phyloP scores from a whole-genome alignment of 2,888 invertebrate species.

The Dicycla oo region DNA sequence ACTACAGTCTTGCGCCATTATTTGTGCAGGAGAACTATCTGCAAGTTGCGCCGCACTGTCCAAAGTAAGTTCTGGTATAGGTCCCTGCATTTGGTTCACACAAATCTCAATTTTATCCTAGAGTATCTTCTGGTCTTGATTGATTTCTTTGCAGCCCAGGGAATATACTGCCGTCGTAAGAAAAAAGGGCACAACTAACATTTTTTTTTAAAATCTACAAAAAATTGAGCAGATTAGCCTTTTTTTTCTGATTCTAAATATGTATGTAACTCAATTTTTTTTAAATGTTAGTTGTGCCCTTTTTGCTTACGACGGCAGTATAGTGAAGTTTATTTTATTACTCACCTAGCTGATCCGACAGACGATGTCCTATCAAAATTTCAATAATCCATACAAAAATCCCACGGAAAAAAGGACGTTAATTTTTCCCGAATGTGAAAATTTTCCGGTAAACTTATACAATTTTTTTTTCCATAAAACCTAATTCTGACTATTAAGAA shows the following conservation, averaged over 20 bases:
- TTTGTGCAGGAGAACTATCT: conserved; percentile 99
- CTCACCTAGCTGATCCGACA: background rate
- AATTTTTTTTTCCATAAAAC: background rate
- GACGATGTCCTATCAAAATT: background rate
- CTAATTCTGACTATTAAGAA: background rate
- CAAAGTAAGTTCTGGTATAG: conserved; percentile 82
- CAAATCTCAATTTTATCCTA: background rate
- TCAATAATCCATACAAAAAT: background rate
- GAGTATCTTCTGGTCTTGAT: background rate
- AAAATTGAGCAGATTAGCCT: no score
- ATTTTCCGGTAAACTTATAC: no score
- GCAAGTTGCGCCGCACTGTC: conserved; percentile 93
- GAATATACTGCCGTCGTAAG: no score
- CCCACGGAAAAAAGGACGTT: background rate
- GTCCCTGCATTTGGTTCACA: background rate
- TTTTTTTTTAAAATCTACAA: no score
- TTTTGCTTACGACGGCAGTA: no score
- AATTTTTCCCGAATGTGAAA: background rate
- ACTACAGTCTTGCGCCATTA: conserved; percentile 98
- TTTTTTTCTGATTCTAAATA: no score
- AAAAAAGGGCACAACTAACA: no score
- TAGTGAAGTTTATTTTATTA: background rate
- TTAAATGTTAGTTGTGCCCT: no score
- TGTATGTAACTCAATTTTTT: no score
- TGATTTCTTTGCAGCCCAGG: background rate